Evolutionary conservation across 2,888 invertebrate species (phyloP).

Genomic region (Leptinotarsa haldemani): DNA sequence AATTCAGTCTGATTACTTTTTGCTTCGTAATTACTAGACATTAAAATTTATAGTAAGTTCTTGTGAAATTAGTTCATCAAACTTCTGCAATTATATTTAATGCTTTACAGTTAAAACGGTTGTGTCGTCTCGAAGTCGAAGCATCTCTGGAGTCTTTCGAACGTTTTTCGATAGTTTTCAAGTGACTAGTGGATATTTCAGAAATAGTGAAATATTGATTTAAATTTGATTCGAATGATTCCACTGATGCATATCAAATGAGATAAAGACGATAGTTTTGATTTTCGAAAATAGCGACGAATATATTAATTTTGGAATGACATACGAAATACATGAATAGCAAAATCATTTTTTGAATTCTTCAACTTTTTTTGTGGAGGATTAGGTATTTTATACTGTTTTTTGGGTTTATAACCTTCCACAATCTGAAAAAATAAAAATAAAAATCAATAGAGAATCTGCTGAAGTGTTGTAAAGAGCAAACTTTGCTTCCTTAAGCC

Average conservation of each 20-base stretch:
- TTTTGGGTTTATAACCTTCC: no score
- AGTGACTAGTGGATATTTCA: background rate
- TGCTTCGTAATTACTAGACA: slow-evolving; percentile 38
- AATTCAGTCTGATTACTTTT: slow-evolving; percentile 36
- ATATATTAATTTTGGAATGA: no score
- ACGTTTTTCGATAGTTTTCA: slow-evolving; percentile 16
- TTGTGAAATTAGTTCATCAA: slow-evolving; percentile 47
- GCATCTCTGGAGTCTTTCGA: background rate
- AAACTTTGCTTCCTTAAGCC: no score
- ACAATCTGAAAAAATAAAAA: no score
- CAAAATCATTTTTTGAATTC: no score
- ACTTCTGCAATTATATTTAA: slow-evolving; percentile 44
- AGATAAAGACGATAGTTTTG: no score
- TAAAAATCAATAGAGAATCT: no score
- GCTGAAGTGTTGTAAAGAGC: no score
- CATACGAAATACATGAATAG: no score
- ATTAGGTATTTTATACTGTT: no score
- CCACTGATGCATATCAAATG: background rate
- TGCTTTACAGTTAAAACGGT: slow-evolving; percentile 16
- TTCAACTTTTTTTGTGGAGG: no score
- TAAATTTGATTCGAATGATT: background rate
- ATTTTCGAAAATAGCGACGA: no score
- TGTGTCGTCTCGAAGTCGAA: slow-evolving; percentile 22
- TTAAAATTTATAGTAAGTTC: slow-evolving; percentile 45
- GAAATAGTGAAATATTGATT: background rate